Evolutionary conservation across 1,140 invertebrate genomes (phyloP).

Genomic region (Saccostrea glomerata): DNA sequence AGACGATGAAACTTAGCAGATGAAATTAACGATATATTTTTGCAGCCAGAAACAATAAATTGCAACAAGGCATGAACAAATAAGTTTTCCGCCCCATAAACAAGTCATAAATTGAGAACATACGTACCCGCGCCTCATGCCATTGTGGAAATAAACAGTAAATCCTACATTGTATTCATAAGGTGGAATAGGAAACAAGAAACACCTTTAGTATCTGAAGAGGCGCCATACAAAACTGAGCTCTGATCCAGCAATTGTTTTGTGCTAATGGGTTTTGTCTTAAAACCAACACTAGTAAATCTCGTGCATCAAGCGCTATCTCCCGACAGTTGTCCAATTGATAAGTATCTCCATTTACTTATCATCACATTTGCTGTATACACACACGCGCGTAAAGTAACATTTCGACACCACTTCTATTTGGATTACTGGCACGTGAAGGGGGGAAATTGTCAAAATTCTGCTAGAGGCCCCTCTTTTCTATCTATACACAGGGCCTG

Average conservation of each 20-base stretch:
- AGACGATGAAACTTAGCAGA: not conserved
- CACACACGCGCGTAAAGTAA: not conserved
- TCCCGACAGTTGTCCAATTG: not conserved
- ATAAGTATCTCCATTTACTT: slow-evolving; percentile 35
- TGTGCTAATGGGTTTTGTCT: slow-evolving; percentile 19
- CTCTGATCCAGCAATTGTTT: slow-evolving; percentile 2
- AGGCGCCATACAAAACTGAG: not conserved
- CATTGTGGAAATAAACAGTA: not conserved
- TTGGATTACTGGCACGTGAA: slow-evolving; percentile 11
- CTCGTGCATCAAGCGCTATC: not conserved
- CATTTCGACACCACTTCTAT: slow-evolving; percentile 37
- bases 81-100: slow-evolving; percentile 10
- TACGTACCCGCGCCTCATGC: not conserved
- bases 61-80: not conserved
- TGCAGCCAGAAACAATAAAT: not conserved
- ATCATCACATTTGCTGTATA: slow-evolving; percentile 20
- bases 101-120: slow-evolving; percentile 6
- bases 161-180: slow-evolving; percentile 6
- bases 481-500: not conserved
- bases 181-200: not conserved
- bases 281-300: not conserved
- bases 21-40: not conserved
- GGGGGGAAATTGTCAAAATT: slow-evolving; percentile 4
- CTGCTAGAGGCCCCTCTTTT: not conserved
- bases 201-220: not conserved